Conservation (phyloP, 1,140 invertebrate genomes). For the Pogonomyrmex californicus region DNA sequence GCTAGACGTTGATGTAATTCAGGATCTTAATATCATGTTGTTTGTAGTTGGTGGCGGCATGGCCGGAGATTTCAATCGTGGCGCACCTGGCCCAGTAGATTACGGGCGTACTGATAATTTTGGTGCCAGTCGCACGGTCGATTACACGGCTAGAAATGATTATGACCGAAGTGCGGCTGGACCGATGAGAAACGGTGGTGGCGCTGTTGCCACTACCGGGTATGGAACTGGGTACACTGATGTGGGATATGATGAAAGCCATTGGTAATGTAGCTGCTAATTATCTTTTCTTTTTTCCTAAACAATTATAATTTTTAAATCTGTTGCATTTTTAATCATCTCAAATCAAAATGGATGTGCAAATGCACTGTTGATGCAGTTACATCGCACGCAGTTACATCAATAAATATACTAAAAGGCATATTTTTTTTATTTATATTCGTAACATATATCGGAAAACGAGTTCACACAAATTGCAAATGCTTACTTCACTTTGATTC, state of each 20-base stretch:
- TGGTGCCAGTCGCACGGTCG: slow-evolving; percentile 82
- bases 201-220: slow-evolving; percentile 82
- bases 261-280: slow-evolving; percentile 69
- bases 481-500: neutral
- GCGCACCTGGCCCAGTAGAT: slow-evolving; percentile 83
- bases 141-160: slow-evolving; percentile 84
- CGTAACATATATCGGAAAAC: neutral
- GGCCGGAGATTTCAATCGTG: slow-evolving; percentile 84
- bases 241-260: slow-evolving; percentile 83
- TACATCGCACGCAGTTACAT: too few relatives aligned
- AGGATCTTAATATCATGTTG: slow-evolving; percentile 56
- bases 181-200: slow-evolving; percentile 86
- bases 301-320: neutral
- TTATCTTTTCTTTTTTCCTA: slow-evolving; percentile 8
- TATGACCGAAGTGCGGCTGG: slow-evolving; percentile 84
- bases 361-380: neutral
- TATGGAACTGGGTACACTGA: slow-evolving; percentile 85
- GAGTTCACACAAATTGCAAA: neutral
- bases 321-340: neutral
- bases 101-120: slow-evolving; percentile 86
- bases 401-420: neutral
- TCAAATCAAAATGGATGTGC: neutral
- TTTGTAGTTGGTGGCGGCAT: slow-evolving; percentile 82
- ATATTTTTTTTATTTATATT: slow-evolving; percentile 8
- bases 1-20: neutral